Conservation (phyloP, 2,888 invertebrate species). For the Coelogynopora nodosa region DNA sequence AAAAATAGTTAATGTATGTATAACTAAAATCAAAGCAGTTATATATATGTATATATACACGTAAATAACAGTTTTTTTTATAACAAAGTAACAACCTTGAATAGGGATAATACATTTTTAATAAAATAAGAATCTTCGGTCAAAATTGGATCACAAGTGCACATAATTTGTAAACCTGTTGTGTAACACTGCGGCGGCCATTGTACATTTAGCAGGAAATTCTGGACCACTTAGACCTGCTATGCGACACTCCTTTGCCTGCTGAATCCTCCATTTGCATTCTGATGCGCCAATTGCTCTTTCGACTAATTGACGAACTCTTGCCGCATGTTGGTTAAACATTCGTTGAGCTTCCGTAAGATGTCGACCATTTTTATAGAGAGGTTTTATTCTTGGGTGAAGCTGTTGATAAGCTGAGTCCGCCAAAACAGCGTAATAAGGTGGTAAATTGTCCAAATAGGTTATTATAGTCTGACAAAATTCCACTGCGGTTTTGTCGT, state of each 20-base stretch:
- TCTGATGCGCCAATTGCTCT: constrained; percentile 25
- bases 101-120: no score
- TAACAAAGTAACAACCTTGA: no score
- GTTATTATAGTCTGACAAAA: background rate
- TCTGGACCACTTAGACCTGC: constrained; percentile 12
- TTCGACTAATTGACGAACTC: background rate
- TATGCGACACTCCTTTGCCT: constrained; percentile 2
- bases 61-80: no score
- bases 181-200: constrained; percentile 16
- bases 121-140: no score
- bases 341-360: background rate
- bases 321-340: background rate
- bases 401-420: constrained; percentile 28
- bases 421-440: constrained; percentile 7
- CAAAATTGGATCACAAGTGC: no score
- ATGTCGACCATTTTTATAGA: background rate
- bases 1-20: no score
- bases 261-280: constrained; percentile 25
- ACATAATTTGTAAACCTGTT: constrained; percentile 15
- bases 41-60: no score
- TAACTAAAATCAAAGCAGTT: no score
- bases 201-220: constrained; percentile 11
- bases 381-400: constrained; percentile 7
- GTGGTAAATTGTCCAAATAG: background rate
- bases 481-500: constrained; percentile 15